Conservation (phyloP, 1,140 invertebrate genomes). For the Drosophila kohkoa region DNA sequence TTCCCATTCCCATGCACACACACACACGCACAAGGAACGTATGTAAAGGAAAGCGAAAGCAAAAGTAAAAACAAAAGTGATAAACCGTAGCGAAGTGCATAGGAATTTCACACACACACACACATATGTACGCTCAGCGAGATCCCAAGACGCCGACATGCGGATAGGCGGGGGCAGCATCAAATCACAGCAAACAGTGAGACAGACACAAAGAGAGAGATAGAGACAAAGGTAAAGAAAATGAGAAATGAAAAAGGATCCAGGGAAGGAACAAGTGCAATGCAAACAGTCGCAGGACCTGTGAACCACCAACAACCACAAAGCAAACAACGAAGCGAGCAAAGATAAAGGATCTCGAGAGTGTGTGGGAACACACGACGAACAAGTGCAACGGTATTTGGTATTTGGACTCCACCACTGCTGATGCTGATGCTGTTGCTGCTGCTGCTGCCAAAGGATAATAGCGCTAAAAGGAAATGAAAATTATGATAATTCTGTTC, state of each 20-base stretch:
- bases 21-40: neutral
- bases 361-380: constrained; percentile 68
- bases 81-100: constrained; percentile 57
- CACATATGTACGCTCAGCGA: constrained; percentile 22
- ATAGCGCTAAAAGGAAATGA: constrained; percentile 78
- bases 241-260: constrained; percentile 64
- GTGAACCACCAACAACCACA: constrained; percentile 65
- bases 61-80: constrained; percentile 81
- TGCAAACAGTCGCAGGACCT: constrained; percentile 58
- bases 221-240: neutral
- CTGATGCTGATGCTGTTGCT: constrained; percentile 27
- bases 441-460: constrained; percentile 69
- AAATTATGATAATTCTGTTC: constrained; percentile 79
- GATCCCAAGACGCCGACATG: constrained; percentile 33
- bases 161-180: constrained; percentile 52
- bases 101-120: constrained; percentile 52
- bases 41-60: constrained; percentile 52
- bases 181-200: constrained; percentile 67
- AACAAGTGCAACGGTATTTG: constrained; percentile 80
- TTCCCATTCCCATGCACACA: constrained; percentile 54
- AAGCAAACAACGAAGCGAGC: constrained; percentile 68
- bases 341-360: constrained; percentile 74
- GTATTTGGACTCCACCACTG: constrained; percentile 50
- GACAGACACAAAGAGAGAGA: constrained; percentile 7
- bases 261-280: constrained; percentile 73